A percentile compares a stretch with the other conserved stretches of the same genome.
These are phyloP conservation scores for Grapholita molesta DNA, from an alignment of 1,140 invertebrate genomes.

Conservation along the genomic window DNA sequence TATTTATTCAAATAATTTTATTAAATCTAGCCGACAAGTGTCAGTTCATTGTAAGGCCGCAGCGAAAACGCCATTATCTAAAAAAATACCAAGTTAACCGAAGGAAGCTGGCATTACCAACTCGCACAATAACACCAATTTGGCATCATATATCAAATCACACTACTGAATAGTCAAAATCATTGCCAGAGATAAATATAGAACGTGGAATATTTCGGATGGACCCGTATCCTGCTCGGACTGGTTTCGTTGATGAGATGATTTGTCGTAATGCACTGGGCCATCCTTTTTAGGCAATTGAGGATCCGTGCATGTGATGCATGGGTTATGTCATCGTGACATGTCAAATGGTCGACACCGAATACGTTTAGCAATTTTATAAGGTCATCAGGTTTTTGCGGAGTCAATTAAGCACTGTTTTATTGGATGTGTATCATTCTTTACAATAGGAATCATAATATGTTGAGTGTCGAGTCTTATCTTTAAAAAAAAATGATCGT, in stretches of 20 bases:
- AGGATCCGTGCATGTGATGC: neutral
- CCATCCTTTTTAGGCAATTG: slow-evolving; percentile 14
- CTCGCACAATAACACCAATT: neutral
- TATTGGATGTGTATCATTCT: too few relatives aligned
- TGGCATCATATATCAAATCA: slow-evolving; percentile 10
- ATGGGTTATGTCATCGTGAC: neutral
- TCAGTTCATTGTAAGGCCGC: too few relatives aligned
- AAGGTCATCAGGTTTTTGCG: neutral
- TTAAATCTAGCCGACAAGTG: too few relatives aligned
- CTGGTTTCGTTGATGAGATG: slow-evolving; percentile 1
- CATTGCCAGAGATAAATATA: slow-evolving; percentile 6
- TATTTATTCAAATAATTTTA: too few relatives aligned
- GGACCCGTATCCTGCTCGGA: neutral
- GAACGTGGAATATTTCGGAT: slow-evolving; percentile 9
- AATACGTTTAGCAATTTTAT: neutral
- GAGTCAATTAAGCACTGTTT: too few relatives aligned
- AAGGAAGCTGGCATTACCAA: neutral
- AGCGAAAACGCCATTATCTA: too few relatives aligned
- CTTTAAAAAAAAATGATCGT: too few relatives aligned
- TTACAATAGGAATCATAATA: too few relatives aligned
- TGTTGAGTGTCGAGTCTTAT: too few relatives aligned
- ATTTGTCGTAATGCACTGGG: slow-evolving; percentile 8
- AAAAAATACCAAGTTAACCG: too few relatives aligned
- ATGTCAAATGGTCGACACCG: neutral
- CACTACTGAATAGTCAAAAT: slow-evolving; percentile 13